Evolutionary conservation across 2,888 invertebrate species (phyloP).

Genomic region (Lapara coniferarum): DNA sequence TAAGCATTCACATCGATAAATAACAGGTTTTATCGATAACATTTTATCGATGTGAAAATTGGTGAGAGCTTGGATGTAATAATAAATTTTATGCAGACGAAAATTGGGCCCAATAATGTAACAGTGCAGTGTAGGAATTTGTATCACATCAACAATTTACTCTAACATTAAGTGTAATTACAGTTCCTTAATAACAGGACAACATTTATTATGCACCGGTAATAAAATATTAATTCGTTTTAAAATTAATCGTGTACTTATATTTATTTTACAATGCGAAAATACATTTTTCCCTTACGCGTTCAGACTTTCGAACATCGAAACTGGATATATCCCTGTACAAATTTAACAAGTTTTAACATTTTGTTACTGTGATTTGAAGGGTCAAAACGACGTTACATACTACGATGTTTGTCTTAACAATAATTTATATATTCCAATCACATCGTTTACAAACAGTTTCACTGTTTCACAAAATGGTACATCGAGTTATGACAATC

Average conservation of each 20-base stretch:
- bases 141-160: slow-evolving; percentile 74
- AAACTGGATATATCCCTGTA: slow-evolving; percentile 79
- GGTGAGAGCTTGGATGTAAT: neutral
- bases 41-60: slow-evolving; percentile 16
- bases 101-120: slow-evolving; percentile 57
- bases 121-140: slow-evolving; percentile 72
- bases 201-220: slow-evolving; percentile 75
- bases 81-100: slow-evolving; percentile 26
- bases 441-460: slow-evolving; percentile 43
- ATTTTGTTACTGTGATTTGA: slow-evolving; percentile 83
- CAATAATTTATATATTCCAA: slow-evolving; percentile 44
- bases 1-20: slow-evolving; percentile 12
- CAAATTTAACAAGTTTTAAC: slow-evolving; percentile 75
- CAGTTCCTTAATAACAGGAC: slow-evolving; percentile 67
- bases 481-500: slow-evolving; percentile 41
- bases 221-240: slow-evolving; percentile 81
- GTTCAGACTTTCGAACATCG: slow-evolving; percentile 82
- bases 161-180: slow-evolving; percentile 72
- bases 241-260: slow-evolving; percentile 77
- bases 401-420: slow-evolving; percentile 43
- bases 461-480: slow-evolving; percentile 48
- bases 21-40: slow-evolving; percentile 24
- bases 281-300: slow-evolving; percentile 74
- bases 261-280: slow-evolving; percentile 77
- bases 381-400: slow-evolving; percentile 46